Conservation (phyloP, 2,113 vertebrate species). For the Martes martes region DNA sequence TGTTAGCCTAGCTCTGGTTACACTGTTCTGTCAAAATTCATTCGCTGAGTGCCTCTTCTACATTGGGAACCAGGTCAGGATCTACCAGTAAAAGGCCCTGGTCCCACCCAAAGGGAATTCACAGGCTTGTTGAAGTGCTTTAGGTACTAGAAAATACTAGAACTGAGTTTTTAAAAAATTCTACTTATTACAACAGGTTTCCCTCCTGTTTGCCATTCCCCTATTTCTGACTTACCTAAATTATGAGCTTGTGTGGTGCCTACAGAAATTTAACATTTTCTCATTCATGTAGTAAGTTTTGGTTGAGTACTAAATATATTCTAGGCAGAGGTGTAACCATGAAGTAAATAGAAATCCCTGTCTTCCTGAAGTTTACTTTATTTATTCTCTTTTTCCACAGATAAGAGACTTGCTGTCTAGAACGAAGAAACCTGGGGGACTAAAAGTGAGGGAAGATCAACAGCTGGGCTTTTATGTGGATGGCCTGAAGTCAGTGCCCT, state of each 20-base stretch:
- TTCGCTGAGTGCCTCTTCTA: neutral
- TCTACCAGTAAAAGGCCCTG: neutral
- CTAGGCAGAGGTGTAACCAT: neutral
- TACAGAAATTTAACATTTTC: neutral
- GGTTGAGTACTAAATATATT: neutral
- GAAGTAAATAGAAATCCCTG: neutral
- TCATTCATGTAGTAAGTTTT: neutral
- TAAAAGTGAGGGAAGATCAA: conserved; percentile 89
- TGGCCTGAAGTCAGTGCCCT: conserved; percentile 87
- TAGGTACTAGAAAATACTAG: neutral
- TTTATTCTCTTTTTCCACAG: conserved; percentile 69
- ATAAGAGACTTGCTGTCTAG: conserved; percentile 89
- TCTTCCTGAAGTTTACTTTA: neutral
- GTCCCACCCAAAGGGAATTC: neutral
- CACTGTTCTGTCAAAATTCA: neutral
- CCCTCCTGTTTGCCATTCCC: neutral
- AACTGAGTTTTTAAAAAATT: neutral
- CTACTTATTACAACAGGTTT: neutral
- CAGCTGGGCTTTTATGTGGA: conserved; percentile 92
- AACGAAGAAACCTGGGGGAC: conserved; percentile 82
- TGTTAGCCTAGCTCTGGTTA: neutral
- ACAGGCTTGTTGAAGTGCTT: neutral
- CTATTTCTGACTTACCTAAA: neutral
- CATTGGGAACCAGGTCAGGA: too few relatives aligned
- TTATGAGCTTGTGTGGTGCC: neutral